phyloP scores from a whole-genome alignment of 2,797 vertebrate species.

The Moxostoma hubbsi region DNA sequence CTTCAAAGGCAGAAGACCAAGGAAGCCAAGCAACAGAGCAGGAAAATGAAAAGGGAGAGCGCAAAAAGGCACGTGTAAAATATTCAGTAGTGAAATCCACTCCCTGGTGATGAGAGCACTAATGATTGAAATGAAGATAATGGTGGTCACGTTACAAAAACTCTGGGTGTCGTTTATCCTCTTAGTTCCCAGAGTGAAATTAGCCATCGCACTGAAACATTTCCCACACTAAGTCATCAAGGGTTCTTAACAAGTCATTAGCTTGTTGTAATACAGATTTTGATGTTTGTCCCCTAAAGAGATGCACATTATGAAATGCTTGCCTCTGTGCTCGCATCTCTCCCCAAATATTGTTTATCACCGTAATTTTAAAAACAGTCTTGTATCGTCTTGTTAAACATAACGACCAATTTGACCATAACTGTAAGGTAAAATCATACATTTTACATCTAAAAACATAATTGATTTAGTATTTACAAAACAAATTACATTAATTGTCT shows the following conservation, averaged over 20 bases:
- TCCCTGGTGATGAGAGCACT: constrained; percentile 42
- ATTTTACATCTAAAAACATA: no score
- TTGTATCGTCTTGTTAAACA: no score
- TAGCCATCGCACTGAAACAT: constrained; percentile 22
- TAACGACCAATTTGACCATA: no score
- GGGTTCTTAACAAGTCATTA: constrained; percentile 40
- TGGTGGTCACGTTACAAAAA: constrained; percentile 30
- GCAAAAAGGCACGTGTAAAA: constrained; percentile 50
- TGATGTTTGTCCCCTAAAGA: constrained; percentile 17
- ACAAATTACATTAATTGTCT: no score
- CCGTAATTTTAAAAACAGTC: no score
- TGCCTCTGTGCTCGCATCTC: background rate
- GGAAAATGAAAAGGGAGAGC: constrained; percentile 40
- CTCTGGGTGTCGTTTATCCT: constrained; percentile 39
- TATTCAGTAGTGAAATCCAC: constrained; percentile 52
- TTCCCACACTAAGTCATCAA: constrained; percentile 44
- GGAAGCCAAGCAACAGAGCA: constrained; percentile 22
- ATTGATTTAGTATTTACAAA: no score
- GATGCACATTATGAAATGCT: constrained; percentile 3
- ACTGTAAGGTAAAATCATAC: no score
- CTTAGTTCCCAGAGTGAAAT: constrained; percentile 38
- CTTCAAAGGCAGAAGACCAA: constrained; percentile 34
- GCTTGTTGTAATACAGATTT: constrained; percentile 12
- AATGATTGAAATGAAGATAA: constrained; percentile 53
- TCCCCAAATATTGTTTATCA: no score